These are phyloP conservation scores for Fulica atra DNA, from an alignment of 2,113 vertebrate species.

Conservation along the genomic window DNA sequence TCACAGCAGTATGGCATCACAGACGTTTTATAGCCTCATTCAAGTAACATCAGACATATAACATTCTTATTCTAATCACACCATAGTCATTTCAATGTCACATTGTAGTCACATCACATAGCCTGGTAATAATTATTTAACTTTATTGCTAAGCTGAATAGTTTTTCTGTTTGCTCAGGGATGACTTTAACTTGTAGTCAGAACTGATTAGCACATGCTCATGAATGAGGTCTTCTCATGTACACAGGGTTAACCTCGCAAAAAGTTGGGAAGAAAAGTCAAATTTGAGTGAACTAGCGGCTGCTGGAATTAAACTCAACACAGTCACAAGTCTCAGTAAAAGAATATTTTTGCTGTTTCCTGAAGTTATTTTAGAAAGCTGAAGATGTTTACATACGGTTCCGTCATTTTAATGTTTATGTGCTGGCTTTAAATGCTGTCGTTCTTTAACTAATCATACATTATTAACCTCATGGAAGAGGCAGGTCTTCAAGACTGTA, in stretches of 20 bases:
- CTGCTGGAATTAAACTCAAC: constrained; percentile 38
- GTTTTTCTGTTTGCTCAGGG: constrained; percentile 72
- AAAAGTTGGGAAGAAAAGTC: constrained; percentile 25
- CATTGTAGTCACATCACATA: constrained; percentile 70
- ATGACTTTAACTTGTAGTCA: constrained; percentile 67
- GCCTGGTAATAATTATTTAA: constrained; percentile 76
- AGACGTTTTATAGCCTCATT: constrained; percentile 62
- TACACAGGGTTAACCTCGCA: constrained; percentile 22
- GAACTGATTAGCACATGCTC: constrained; percentile 53
- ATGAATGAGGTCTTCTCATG: constrained; percentile 56
- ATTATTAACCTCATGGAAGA: constrained; percentile 26
- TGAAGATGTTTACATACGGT: not conserved
- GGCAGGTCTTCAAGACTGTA: not conserved
- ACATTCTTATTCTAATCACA: constrained; percentile 74
- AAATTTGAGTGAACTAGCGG: not conserved
- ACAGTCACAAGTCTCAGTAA: constrained; percentile 14
- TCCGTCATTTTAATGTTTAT: constrained; percentile 35
- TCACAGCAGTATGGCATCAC: constrained; percentile 51
- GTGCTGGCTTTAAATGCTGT: constrained; percentile 17
- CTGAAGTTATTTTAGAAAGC: constrained; percentile 7
- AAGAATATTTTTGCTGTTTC: not conserved
- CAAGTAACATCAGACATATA: constrained; percentile 42
- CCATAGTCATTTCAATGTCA: constrained; percentile 73
- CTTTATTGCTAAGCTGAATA: constrained; percentile 72
- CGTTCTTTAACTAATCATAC: constrained; percentile 39